These are phyloP conservation scores for Toxostoma redivivum DNA, from an alignment of 2,113 vertebrate species.

Conservation along the genomic window DNA sequence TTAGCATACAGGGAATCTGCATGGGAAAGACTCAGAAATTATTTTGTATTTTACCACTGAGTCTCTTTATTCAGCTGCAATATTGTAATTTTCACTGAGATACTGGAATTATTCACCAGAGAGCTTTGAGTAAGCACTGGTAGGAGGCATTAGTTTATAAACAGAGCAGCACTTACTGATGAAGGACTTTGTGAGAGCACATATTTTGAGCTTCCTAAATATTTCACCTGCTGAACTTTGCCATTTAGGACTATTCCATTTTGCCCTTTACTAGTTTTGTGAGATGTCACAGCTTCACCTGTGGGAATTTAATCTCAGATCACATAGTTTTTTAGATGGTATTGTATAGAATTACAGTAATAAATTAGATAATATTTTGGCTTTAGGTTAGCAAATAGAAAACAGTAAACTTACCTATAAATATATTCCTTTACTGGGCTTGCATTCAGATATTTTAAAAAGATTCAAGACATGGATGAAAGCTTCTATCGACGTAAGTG, in stretches of 20 bases:
- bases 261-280: not conserved
- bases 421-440: constrained; percentile 65
- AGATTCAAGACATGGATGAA: constrained; percentile 95
- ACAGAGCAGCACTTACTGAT: not conserved
- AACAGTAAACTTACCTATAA: not conserved
- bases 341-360: not conserved
- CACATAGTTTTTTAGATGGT: not conserved
- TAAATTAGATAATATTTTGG: not conserved
- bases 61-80: not conserved
- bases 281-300: not conserved
- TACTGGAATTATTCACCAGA: not conserved
- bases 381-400: not conserved
- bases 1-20: not conserved
- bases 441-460: constrained; percentile 88
- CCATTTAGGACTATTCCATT: not conserved
- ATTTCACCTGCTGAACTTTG: not conserved
- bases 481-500: constrained; percentile 92
- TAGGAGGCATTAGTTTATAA: not conserved
- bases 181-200: not conserved
- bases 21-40: not conserved
- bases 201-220: not conserved
- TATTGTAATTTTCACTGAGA: not conserved
- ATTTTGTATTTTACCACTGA: not conserved
- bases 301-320: not conserved
- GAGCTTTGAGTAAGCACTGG: not conserved